Conservation (phyloP, 1,140 invertebrate species). For the Atta cephalotes region DNA sequence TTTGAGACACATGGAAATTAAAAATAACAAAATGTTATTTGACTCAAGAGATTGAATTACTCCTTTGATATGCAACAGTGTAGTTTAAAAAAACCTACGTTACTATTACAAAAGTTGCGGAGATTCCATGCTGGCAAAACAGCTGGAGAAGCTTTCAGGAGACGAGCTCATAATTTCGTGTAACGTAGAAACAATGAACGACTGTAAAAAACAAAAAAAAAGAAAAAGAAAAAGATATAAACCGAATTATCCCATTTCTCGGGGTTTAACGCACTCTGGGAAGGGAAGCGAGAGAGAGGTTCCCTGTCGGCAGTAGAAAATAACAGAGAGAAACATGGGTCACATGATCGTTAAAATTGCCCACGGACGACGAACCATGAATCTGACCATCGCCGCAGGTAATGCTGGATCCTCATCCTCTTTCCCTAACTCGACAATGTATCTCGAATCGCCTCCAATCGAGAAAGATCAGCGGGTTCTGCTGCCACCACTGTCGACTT, state of each 20-base stretch:
- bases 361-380: slow-evolving; percentile 37
- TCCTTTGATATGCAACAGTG: no score
- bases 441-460: slow-evolving; percentile 13
- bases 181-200: slow-evolving; percentile 26
- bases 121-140: background rate
- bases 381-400: slow-evolving; percentile 32
- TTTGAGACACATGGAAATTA: no score
- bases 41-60: no score
- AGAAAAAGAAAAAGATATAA: background rate
- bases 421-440: slow-evolving; percentile 23
- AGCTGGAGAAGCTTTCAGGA: background rate
- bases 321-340: slow-evolving; percentile 65
- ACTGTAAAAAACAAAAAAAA: slow-evolving; percentile 29
- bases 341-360: slow-evolving; percentile 67
- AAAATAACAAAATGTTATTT: no score
- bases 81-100: background rate
- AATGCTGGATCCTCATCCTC: background rate
- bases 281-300: slow-evolving; percentile 11
- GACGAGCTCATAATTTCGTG: slow-evolving; percentile 1
- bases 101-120: background rate
- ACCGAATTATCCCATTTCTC: slow-evolving; percentile 33
- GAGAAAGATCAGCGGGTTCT: slow-evolving; percentile 6
- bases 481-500: background rate
- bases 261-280: slow-evolving; percentile 15
- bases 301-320: slow-evolving; percentile 60